Evolutionary conservation across 2,888 invertebrate species (phyloP), one percentile per base, ranked within the genome.

Genomic region (Diabrotica balteata): DNA sequence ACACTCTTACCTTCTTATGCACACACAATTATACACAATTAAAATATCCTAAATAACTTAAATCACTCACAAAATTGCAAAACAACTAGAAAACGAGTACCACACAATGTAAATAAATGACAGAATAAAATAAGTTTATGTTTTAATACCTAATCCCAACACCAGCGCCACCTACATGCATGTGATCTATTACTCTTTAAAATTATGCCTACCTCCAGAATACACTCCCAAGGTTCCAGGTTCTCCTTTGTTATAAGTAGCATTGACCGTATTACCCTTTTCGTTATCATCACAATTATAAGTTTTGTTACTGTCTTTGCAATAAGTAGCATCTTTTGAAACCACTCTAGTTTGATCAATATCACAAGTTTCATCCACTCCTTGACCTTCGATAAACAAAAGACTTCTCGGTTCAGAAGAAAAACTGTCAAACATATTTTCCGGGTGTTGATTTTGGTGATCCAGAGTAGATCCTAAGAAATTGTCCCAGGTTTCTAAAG

Each of bases 401-500:
- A 82, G 72, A 74, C 82, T 82, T 67, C 80, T 79, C 4, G 82
- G 82, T 71, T 83, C 82, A 4, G 79, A 79, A 44, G 76, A 73
- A 66, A 81, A 80, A 69, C 80, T 80, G 63, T 79, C 79, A 52
- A 81, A 81, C 43, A 79, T 74, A 63, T 79, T 78, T 45, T 76
- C 73, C 10, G 70, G 75, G 54, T 72, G 71, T 11, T 77, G 75
- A 63, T 79, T 73, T 53, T 77, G 81, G 59, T 78, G 76, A 69
- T 83, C 81, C 49, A 84, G 79, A 43, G 82, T 80, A 60, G 80
- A 80, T 32, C 81, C 83, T 52, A 85, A 72, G 72, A 84, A 84
- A 69, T 82, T 82, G 75, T 84, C 83, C 85, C 85, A 85, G 0
- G 84, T 84, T 72, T 85, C 84, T 60, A 84, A 71, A 0, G 84